Evolutionary conservation across 92 coral and sea anemone species (phyloP).

Genomic region (Bergia puertoricense): DNA sequence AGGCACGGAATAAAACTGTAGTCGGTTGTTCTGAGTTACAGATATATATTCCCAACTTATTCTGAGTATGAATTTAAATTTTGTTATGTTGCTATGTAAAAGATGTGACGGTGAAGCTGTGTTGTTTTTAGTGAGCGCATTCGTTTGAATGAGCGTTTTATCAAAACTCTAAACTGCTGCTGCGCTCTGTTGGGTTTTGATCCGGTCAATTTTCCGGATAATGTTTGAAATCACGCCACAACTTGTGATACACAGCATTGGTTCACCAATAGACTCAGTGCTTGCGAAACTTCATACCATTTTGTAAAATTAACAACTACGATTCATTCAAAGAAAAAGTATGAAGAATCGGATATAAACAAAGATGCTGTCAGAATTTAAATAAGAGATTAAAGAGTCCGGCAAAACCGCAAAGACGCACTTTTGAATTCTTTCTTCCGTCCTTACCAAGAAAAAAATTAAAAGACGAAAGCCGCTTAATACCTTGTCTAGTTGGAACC

Average conservation of each 20-base stretch:
- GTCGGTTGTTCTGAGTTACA: too few relatives aligned
- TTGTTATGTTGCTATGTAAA: background rate
- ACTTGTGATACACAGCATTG: background rate
- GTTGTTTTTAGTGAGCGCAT: too few relatives aligned
- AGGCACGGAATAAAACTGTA: too few relatives aligned
- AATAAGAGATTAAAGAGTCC: background rate
- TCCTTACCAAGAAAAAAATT: background rate
- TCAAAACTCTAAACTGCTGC: background rate
- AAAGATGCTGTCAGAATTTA: conserved; percentile 1
- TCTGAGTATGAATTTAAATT: background rate
- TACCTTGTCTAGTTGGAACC: background rate
- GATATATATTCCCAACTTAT: background rate
- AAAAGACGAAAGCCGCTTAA: background rate
- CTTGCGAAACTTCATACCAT: background rate
- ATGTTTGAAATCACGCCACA: background rate
- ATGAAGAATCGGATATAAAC: background rate
- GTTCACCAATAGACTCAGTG: too few relatives aligned
- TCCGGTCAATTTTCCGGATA: too few relatives aligned
- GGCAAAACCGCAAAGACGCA: conserved; percentile 28
- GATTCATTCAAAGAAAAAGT: background rate
- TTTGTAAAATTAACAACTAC: background rate
- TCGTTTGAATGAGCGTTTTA: background rate
- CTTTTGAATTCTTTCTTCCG: background rate
- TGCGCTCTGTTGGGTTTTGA: background rate
- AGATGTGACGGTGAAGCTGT: too few relatives aligned